Conservation (phyloP, 2,888 invertebrate genomes). For the Acrocera orbiculus region DNA sequence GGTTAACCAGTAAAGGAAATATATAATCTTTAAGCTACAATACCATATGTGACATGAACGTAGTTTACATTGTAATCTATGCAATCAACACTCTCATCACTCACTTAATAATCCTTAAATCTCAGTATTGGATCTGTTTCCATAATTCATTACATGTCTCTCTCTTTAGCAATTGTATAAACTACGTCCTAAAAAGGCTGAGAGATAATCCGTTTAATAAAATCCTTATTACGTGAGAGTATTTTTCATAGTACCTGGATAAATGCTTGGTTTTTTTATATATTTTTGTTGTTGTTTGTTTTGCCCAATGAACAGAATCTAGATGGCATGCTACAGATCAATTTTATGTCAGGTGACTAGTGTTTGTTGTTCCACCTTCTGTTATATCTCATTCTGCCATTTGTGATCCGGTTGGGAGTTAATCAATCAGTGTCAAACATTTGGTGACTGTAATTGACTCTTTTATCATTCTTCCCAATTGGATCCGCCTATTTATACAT, state of each 20-base stretch:
- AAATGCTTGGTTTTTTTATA: neutral
- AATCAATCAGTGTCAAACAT: slow-evolving; percentile 8
- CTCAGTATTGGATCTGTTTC: slow-evolving; percentile 7
- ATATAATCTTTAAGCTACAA: slow-evolving; percentile 6
- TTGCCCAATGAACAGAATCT: no score
- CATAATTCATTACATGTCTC: slow-evolving; percentile 8
- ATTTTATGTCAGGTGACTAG: neutral
- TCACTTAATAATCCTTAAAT: slow-evolving; percentile 7
- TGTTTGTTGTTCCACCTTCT: neutral
- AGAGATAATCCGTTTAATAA: slow-evolving; percentile 6
- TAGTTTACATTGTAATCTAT: slow-evolving; percentile 6
- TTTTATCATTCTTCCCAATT: slow-evolving; percentile 7
- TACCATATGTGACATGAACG: slow-evolving; percentile 6
- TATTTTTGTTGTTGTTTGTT: no score
- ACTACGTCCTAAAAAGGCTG: neutral
- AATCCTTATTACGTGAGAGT: slow-evolving; percentile 2
- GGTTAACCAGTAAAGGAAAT: no score
- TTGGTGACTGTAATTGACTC: slow-evolving; percentile 8
- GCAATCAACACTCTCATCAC: slow-evolving; percentile 8
- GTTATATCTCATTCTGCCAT: slow-evolving; percentile 3
- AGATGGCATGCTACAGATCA: no score
- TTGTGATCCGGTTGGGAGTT: slow-evolving; percentile 5
- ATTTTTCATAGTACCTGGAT: neutral
- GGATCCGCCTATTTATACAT: slow-evolving; percentile 2
- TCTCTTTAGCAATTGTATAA: neutral